Evolutionary conservation across 1,140 invertebrate genomes (phyloP).

Genomic region (Lordiphosa mommai): DNA sequence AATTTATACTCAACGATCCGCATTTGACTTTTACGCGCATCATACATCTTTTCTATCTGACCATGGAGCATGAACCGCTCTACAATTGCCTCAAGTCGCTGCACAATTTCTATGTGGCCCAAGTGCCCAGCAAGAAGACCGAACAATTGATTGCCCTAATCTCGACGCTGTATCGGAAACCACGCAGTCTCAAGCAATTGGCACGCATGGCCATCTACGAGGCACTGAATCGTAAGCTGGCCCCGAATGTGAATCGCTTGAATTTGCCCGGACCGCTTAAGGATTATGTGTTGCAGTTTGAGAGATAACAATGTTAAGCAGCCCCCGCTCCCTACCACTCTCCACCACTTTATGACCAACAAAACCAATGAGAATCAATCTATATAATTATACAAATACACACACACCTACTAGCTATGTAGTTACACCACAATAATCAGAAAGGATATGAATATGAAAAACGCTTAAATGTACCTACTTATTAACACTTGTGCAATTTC

Average conservation of each 20-base stretch:
- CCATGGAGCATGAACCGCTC: constrained; percentile 85
- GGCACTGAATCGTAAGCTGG: constrained; percentile 83
- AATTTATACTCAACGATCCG: constrained; percentile 85
- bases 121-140: constrained; percentile 84
- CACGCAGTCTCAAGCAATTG: constrained; percentile 85
- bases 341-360: constrained; percentile 40
- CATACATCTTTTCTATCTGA: constrained; percentile 84
- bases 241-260: constrained; percentile 84
- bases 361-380: constrained; percentile 57
- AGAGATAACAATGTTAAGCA: constrained; percentile 80
- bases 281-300: constrained; percentile 86
- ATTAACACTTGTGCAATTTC: constrained; percentile 63
- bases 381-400: constrained; percentile 27
- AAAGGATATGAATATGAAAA: constrained; percentile 29
- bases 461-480: constrained; percentile 57
- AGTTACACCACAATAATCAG: constrained; percentile 17
- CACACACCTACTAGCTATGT: constrained; percentile 24
- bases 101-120: constrained; percentile 84
- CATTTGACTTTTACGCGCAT: constrained; percentile 84
- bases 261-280: constrained; percentile 85
- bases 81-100: constrained; percentile 84
- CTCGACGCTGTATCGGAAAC: constrained; percentile 83
- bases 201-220: constrained; percentile 85
- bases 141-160: constrained; percentile 83
- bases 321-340: background rate